Percentiles rank a stretch among this genome's conserved stretches.
phyloP scores from a whole-genome alignment of 2,113 vertebrate species.

The Corapipo altera region DNA sequence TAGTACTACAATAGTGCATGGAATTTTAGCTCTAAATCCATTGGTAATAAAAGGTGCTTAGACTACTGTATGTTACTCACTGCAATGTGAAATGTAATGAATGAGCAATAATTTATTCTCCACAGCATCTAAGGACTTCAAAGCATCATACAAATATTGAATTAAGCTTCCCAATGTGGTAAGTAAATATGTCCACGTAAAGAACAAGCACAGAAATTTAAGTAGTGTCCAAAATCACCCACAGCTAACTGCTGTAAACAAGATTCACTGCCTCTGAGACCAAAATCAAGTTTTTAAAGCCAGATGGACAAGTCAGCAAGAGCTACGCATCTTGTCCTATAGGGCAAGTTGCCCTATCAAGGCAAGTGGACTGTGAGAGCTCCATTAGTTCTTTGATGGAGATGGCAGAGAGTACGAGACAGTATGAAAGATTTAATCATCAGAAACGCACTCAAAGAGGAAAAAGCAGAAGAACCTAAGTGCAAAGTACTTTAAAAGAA shows the following conservation, averaged over 20 bases:
- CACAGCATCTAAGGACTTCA: background rate
- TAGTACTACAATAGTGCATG: rapidly evolving
- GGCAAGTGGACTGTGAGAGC: background rate
- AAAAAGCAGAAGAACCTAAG: background rate
- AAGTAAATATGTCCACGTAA: background rate
- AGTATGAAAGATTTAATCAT: conserved; percentile 1
- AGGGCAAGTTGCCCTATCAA: background rate
- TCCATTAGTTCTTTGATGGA: background rate
- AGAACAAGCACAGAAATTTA: background rate
- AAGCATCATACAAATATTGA: conserved; percentile 26
- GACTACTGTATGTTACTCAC: background rate
- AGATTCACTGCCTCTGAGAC: background rate
- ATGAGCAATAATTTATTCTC: background rate
- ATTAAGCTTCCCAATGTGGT: background rate
- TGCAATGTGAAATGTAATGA: background rate
- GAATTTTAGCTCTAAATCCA: background rate
- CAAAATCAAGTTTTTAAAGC: background rate
- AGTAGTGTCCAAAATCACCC: background rate
- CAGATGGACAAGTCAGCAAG: background rate
- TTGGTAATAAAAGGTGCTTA: background rate
- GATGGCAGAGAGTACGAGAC: background rate
- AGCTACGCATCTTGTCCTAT: background rate
- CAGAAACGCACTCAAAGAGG: background rate
- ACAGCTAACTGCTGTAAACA: background rate
- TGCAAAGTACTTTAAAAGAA: conserved; percentile 18